Conservation (phyloP, 1,140 invertebrate species). For the Chironomus tepperi region DNA sequence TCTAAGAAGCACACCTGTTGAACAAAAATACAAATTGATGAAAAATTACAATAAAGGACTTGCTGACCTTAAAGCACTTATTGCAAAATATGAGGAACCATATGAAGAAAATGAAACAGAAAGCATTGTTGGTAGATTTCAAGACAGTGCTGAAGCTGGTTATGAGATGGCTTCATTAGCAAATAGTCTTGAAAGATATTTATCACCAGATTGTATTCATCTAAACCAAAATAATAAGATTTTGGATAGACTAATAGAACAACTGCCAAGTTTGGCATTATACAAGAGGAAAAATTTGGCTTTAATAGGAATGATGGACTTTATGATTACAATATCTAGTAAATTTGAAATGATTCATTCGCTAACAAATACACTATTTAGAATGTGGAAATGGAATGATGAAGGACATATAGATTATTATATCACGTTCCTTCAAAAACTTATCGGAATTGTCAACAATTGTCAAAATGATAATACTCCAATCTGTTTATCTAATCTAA, state of each 20-base stretch:
- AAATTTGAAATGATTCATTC: neutral
- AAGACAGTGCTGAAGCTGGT: neutral
- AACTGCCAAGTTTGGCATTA: neutral
- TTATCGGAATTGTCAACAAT: neutral
- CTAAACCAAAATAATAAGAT: neutral
- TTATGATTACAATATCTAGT: neutral
- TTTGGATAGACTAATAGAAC: neutral
- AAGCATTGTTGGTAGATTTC: neutral
- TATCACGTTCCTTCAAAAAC: neutral
- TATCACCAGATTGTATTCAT: neutral
- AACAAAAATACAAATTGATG: neutral
- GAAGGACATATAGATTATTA: neutral
- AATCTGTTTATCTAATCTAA: neutral
- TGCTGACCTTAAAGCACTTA: neutral
- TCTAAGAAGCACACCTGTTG: neutral
- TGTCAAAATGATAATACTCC: neutral
- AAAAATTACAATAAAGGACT: neutral
- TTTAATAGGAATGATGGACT: neutral
- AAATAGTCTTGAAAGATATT: neutral
- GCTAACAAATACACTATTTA: neutral
- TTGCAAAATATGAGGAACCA: neutral
- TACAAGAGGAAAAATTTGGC: neutral
- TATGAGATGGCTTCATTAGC: neutral
- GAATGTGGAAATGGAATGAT: neutral
- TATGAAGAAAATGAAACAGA: neutral